Percentiles rank a stretch among this genome's conserved stretches.
Conservation (phyloP, 2,113 vertebrate species). For the Peromyscus californicus region DNA sequence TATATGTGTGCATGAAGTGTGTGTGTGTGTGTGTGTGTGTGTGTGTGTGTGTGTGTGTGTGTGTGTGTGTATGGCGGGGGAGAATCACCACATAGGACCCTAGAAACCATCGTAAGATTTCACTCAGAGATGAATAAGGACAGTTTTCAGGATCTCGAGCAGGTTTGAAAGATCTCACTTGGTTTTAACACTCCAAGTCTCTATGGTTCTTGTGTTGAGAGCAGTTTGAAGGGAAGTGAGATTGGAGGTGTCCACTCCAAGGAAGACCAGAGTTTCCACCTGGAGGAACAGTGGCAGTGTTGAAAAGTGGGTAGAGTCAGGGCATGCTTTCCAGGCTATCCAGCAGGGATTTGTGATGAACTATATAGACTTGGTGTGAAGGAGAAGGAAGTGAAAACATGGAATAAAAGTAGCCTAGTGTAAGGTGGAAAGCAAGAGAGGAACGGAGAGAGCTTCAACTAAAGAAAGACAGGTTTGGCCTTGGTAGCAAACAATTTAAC, state of each 20-base stretch:
- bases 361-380: background rate
- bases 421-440: background rate
- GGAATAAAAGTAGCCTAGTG: background rate
- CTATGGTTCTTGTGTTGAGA: background rate
- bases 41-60: no score
- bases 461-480: background rate
- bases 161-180: background rate
- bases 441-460: background rate
- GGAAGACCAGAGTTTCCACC: background rate
- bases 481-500: background rate
- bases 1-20: background rate
- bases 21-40: background rate
- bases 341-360: background rate
- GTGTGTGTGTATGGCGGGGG: background rate
- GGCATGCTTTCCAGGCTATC: background rate
- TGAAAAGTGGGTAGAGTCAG: background rate
- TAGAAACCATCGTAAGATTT: fast-evolving
- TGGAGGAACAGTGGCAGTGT: background rate
- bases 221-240: background rate
- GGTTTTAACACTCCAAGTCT: background rate
- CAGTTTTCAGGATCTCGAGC: background rate
- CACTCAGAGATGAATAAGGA: background rate
- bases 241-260: background rate
- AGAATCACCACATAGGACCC: background rate
- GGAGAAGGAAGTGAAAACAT: background rate